phyloP scores from a whole-genome alignment of 2,797 vertebrate species.

The Telmatherina bonti region DNA sequence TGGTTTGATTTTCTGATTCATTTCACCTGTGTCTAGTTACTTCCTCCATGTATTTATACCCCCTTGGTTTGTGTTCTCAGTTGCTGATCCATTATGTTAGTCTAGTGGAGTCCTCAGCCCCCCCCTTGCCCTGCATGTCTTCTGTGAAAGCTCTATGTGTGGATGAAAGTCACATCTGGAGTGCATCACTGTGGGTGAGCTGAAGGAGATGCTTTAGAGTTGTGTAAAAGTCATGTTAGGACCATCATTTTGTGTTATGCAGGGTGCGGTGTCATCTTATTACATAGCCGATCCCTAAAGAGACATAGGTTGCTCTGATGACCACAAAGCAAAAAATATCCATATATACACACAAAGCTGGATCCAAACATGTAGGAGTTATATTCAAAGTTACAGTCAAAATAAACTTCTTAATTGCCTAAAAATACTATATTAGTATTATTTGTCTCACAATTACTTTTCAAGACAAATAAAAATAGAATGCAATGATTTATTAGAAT shows the following conservation, averaged over 20 bases:
- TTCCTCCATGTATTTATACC: too few species aligned
- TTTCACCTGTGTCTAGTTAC: too few species aligned
- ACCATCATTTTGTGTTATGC: conserved; percentile 55
- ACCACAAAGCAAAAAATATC: conserved; percentile 23
- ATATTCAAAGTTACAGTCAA: conserved; percentile 11
- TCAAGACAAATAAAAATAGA: background rate
- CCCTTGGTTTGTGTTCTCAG: too few species aligned
- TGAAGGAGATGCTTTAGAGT: conserved; percentile 42
- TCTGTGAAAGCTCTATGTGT: conserved; percentile 46
- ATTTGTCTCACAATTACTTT: too few species aligned
- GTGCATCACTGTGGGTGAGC: conserved; percentile 48
- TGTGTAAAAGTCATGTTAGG: conserved; percentile 49
- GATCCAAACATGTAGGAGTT: background rate
- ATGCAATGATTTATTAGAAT: background rate
- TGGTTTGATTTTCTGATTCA: too few species aligned
- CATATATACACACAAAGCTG: background rate
- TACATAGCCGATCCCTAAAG: conserved; percentile 36
- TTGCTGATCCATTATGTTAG: too few species aligned
- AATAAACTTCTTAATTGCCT: too few species aligned
- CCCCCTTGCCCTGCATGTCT: too few species aligned
- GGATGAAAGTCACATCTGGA: conserved; percentile 77
- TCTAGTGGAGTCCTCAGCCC: too few species aligned
- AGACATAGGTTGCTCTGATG: conserved; percentile 22
- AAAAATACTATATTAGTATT: too few species aligned
- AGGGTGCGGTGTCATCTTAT: conserved; percentile 65